Evolutionary conservation across 2,888 invertebrate genomes (phyloP).

Genomic region (Brachynemurus nebulosus): DNA sequence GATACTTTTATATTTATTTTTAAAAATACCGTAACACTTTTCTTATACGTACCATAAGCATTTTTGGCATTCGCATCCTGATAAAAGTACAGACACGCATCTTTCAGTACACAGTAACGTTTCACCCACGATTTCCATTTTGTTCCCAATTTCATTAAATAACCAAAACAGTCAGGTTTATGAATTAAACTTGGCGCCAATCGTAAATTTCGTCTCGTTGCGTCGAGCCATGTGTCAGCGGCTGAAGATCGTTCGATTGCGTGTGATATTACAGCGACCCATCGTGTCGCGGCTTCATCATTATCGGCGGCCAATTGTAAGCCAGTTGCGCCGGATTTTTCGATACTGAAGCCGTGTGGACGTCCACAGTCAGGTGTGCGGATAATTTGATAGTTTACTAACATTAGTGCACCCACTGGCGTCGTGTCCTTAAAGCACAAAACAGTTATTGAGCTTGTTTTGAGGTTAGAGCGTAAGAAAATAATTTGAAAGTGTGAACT

Average conservation of each 20-base stretch:
- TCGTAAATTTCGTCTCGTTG: constrained; percentile 66
- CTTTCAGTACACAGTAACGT: constrained; percentile 87
- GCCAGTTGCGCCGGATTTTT: constrained; percentile 53
- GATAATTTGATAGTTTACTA: constrained; percentile 65
- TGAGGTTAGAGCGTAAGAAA: too few species aligned
- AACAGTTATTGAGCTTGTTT: neutral
- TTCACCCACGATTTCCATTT: constrained; percentile 84
- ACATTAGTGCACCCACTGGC: constrained; percentile 79
- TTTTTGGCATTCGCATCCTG: constrained; percentile 73
- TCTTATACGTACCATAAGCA: constrained; percentile 76
- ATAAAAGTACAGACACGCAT: constrained; percentile 90
- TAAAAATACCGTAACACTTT: too few species aligned
- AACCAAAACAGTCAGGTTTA: constrained; percentile 86
- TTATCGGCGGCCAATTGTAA: constrained; percentile 70
- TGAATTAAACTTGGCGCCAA: constrained; percentile 66
- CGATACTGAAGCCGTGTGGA: constrained; percentile 45
- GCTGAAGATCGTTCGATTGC: constrained; percentile 46
- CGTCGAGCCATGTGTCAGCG: constrained; percentile 53
- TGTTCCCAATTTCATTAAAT: constrained; percentile 72
- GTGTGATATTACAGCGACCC: constrained; percentile 64
- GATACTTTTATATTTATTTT: too few species aligned
- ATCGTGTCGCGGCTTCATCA: constrained; percentile 55
- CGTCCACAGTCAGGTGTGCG: constrained; percentile 48
- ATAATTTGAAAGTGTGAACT: too few species aligned
- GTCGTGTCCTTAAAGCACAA: constrained; percentile 52